Evolutionary conservation across 2,888 invertebrate species (phyloP), one percentile per base, ranked within the genome.

Genomic region (Cataglyphis rosenhaueri): DNA sequence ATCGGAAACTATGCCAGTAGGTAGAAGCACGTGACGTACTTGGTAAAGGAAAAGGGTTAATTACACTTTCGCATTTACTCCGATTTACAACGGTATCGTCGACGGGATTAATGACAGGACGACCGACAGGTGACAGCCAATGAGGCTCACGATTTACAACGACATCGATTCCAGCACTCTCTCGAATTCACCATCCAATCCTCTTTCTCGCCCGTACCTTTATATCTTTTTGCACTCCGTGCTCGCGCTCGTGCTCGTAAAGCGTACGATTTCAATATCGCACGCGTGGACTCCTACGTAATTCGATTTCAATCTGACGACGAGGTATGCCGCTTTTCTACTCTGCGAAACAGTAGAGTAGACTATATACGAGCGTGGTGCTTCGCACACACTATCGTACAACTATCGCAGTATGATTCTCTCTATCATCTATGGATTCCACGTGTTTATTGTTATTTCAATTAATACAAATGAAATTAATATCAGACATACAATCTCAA

Each of bases 241-340:
- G 18, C 32, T 41, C 68, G 41, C 3, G 41, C 29, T 21, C 55
- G 44, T 44, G 48, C 38, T 68, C 59, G 68, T 78, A 78, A 68
- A 59, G 44, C 59, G 78, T 25, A 32, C 68, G 57, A 78, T 78
- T 76, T 78, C 78, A 68, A 78, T 78, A 78, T 78, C 38, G 64
- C 74, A 48, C 74, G 21, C 25, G 32, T 32, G 41, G 10, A 68
- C 41, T 68, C 57, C 29, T 44, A 68, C 66, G 57, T 78, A 78
- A 78, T 78, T 78, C 68, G 59, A 78, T 78, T 78, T 70, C 44
- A 44, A 78, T 68, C 68, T 52, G 64, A 41, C 41, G 68, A 21
- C 68, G 41, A 57, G 21, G 41, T 70, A 57, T 59, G 29, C n/a
- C 76, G 41, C 44, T 32, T 68, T 66, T 68, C 25, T 32, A 78